Evolutionary conservation across 2,113 vertebrate species (phyloP).

Genomic region (Sinocyclocheilus grahami): DNA sequence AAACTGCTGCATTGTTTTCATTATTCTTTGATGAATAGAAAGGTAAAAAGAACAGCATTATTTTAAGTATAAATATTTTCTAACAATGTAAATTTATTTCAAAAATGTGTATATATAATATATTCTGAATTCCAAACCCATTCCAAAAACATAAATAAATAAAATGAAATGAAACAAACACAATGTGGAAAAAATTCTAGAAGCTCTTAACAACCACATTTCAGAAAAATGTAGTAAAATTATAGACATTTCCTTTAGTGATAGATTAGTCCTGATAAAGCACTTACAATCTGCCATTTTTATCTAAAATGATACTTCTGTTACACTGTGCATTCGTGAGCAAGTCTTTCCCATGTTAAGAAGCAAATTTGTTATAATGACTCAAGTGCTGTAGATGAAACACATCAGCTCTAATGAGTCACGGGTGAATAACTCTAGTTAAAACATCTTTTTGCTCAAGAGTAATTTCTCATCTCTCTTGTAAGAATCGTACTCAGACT

Average conservation of each 20-base stretch:
- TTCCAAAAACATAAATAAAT: neutral
- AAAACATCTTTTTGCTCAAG: conserved; percentile 24
- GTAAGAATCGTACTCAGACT: neutral
- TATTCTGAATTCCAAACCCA: neutral
- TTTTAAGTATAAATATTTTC: neutral
- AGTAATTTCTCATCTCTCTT: neutral
- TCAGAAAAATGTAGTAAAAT: neutral
- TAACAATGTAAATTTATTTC: neutral
- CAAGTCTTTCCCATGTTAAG: neutral
- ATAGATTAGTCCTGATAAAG: neutral
- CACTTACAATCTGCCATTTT: neutral
- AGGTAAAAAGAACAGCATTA: neutral
- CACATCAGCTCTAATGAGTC: conserved; percentile 19
- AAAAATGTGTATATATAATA: neutral
- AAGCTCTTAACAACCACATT: neutral
- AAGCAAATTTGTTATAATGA: conserved; percentile 10
- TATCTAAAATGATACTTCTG: neutral
- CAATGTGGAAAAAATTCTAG: too few species aligned
- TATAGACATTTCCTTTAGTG: neutral
- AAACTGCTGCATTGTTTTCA: neutral
- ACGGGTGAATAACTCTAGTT: conserved; percentile 22
- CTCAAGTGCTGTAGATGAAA: conserved; percentile 6
- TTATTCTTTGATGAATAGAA: neutral
- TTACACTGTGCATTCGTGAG: neutral
- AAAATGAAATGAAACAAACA: neutral